Base-by-base conservation (phyloP, 2,888 invertebrate species). In the Heliconius cydno region DNA sequence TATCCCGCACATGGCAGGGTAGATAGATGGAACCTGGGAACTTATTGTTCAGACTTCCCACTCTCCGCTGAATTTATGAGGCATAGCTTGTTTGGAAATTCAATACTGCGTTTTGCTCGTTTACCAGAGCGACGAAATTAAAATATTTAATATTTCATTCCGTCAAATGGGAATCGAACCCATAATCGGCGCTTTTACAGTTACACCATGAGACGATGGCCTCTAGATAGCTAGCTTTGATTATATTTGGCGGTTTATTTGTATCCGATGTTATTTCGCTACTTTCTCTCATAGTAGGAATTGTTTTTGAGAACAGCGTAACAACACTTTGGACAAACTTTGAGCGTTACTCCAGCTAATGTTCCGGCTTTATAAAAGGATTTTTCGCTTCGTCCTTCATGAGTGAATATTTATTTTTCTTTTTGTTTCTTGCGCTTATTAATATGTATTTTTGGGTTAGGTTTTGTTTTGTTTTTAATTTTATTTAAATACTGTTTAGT, bases 221-320 rank as follows among this genome's bases (percentile, higher is more conserved):
- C 0, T 52, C 5, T 52, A 52, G 2, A 19, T 52, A 52, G 52
- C 38, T 88, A 86, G 86, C 87, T 90, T 90, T 91, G 87, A 88
- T 90, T 87, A 89, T 91, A 89, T 91, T 92, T 89, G 82, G 78
- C 84, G 85, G 88, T 87, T 87, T 87, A 88, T 90, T 90, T 84
- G 85, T 85, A 86, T 89, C 84, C 85, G 85, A 90, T 91, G 89
- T 90, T 91, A 89, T 90, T 91, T 85, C 86, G 86, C 87, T 88
- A 89, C 88, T 90, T 88, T 86, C 87, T 89, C 88, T 87, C 87
- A 86, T 87, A 86, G 86, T 86, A 84, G 79, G 85, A 87, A 90
- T 90, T 90, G 88, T 91, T 91, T 90, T 87, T 85, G 88, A 86
- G 87, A 91, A 90, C 90, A 91, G 83, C 78, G 72, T 68, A 82